These are phyloP conservation scores for Chinchilla lanigera DNA, from an alignment of 2,113 vertebrate species.

Conservation along the genomic window DNA sequence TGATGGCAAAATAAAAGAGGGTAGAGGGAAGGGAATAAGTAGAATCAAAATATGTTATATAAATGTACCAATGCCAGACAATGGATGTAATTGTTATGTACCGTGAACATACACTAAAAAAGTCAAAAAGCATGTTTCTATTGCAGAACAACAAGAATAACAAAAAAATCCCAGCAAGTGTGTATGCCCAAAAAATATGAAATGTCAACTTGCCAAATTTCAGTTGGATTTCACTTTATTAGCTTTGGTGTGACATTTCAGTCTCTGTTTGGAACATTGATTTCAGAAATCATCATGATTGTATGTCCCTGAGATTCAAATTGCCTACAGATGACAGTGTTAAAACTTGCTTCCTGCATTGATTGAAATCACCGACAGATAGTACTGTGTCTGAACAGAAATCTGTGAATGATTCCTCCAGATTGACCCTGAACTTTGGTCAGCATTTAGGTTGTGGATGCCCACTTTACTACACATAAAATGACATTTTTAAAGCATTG, in stretches of 20 bases:
- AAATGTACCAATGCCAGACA: not conserved
- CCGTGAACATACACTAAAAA: not conserved
- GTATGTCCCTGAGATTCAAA: not conserved
- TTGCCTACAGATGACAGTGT: not conserved
- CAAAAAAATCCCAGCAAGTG: not conserved
- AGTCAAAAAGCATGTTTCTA: not conserved
- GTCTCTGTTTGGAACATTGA: not conserved
- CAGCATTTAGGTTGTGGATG: not conserved
- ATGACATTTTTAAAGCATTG: not conserved
- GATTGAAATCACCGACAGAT: not conserved
- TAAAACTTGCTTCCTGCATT: not conserved
- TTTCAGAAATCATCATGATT: not conserved
- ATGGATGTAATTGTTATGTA: not conserved
- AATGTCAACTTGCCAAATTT: not conserved
- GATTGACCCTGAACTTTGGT: not conserved
- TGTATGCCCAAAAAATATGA: not conserved
- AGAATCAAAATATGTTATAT: not conserved
- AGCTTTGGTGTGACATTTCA: not conserved
- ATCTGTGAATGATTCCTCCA: not conserved
- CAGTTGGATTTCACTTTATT: not conserved
- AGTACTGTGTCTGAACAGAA: not conserved
- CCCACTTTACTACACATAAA: not conserved
- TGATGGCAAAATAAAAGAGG: not conserved
- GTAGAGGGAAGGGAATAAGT: not conserved
- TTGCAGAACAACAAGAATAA: not conserved